Conservation (phyloP, 2,888 invertebrate species). For the Acanthosoma haemorrhoidale region DNA sequence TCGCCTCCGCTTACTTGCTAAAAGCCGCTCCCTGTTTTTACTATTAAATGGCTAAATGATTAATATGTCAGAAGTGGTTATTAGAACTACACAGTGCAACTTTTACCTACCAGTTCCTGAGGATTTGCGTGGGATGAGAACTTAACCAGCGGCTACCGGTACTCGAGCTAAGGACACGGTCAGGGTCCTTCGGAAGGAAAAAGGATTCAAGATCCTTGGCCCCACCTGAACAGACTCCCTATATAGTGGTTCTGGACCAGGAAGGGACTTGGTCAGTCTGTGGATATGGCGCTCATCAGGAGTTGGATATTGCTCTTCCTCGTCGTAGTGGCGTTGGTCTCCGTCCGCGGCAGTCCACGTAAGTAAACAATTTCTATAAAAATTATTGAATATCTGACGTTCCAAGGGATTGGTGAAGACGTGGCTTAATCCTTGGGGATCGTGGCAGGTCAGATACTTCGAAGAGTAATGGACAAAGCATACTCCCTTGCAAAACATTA, state of each 20-base stretch:
- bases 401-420: too few species aligned
- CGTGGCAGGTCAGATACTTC: too few species aligned
- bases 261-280: constrained; percentile 49
- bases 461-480: too few species aligned
- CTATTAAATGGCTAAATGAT: too few species aligned
- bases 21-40: too few species aligned
- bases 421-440: too few species aligned
- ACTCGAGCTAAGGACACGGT: background rate
- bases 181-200: constrained; percentile 33
- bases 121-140: background rate
- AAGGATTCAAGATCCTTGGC: constrained; percentile 3
- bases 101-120: too few species aligned
- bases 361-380: constrained; percentile 36
- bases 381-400: too few species aligned
- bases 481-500: too few species aligned
- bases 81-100: too few species aligned
- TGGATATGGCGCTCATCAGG: constrained; percentile 43
- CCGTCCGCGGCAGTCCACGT: background rate
- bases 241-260: constrained; percentile 43
- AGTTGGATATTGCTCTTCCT: constrained; percentile 39
- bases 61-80: too few species aligned
- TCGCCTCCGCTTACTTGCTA: too few species aligned
- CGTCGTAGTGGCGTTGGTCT: constrained; percentile 45
- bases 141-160: background rate
- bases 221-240: background rate